phyloP scores from a whole-genome alignment of 2,113 vertebrate genomes.

The Tautogolabrus adspersus region DNA sequence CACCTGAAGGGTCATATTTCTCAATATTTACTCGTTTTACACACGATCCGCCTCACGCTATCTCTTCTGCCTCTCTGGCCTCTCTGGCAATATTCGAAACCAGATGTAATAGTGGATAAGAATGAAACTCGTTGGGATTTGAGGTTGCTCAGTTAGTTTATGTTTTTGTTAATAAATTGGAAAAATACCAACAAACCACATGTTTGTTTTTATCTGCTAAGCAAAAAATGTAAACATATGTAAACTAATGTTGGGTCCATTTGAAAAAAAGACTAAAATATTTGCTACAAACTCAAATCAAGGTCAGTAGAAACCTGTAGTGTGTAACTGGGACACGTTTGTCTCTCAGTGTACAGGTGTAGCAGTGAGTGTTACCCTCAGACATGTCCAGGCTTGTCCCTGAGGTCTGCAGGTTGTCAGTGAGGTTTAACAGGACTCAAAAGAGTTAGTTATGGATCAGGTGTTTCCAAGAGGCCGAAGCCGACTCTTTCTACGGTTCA shows the following conservation, averaged over 20 bases:
- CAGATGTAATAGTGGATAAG: too few species aligned
- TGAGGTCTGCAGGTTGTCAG: neutral
- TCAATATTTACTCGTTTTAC: neutral
- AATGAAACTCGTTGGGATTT: too few species aligned
- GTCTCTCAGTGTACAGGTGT: conserved; percentile 3
- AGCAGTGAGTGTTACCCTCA: conserved; percentile 2
- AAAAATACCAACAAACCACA: too few species aligned
- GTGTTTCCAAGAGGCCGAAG: conserved; percentile 43
- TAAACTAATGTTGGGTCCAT: neutral
- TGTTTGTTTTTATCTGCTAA: neutral
- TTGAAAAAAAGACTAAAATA: neutral
- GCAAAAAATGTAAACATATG: neutral
- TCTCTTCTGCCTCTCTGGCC: too few species aligned
- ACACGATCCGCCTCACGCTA: too few species aligned
- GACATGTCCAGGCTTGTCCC: conserved; percentile 53
- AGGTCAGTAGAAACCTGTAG: neutral
- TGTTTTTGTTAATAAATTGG: too few species aligned
- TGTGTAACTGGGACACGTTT: neutral
- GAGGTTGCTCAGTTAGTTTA: too few species aligned
- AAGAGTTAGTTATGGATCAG: conserved; percentile 36
- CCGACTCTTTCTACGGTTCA: conserved; percentile 8
- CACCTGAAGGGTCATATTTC: neutral
- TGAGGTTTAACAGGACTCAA: conserved; percentile 28
- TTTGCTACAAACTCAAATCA: neutral
- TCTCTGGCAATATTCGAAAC: neutral